Evolutionary conservation across 2,797 vertebrate genomes (phyloP).

Genomic region (Craterocephalus amniculus): DNA sequence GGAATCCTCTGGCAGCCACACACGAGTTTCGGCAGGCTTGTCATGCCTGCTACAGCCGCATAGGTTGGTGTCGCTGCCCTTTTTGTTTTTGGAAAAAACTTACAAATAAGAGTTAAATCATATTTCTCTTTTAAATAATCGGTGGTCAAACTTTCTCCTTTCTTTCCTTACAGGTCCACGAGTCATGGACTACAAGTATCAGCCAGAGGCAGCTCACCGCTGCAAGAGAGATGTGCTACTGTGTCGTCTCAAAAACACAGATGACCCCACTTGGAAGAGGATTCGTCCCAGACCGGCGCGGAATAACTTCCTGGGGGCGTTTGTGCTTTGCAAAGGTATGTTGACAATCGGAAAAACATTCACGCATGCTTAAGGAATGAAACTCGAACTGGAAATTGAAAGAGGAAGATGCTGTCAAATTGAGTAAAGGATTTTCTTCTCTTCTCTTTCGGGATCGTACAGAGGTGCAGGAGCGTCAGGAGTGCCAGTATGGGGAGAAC

Average conservation of each 20-base stretch:
- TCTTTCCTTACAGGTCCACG: slow-evolving; percentile 83
- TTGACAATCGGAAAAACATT: neutral
- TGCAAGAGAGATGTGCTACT: slow-evolving; percentile 94
- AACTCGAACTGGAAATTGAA: neutral
- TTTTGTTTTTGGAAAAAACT: too few relatives aligned
- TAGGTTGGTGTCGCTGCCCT: slow-evolving; percentile 81
- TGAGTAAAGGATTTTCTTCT: neutral
- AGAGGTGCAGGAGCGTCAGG: slow-evolving; percentile 99
- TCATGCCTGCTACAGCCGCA: slow-evolving; percentile 94
- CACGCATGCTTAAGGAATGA: neutral
- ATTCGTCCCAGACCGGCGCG: slow-evolving; percentile 94
- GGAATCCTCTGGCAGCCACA: slow-evolving; percentile 93
- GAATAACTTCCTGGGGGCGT: slow-evolving; percentile 96
- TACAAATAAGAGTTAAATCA: too few relatives aligned
- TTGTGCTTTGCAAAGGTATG: slow-evolving; percentile 97
- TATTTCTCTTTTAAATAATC: neutral
- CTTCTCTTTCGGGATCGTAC: slow-evolving; percentile 39
- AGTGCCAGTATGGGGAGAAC: slow-evolving; percentile 99
- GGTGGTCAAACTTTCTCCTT: neutral
- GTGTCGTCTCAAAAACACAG: slow-evolving; percentile 89
- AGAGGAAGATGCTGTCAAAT: neutral
- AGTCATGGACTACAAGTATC: slow-evolving; percentile 95
- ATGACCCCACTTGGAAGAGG: slow-evolving; percentile 94
- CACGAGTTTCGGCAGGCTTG: slow-evolving; percentile 97
- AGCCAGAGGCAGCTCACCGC: slow-evolving; percentile 94